phyloP scores from a whole-genome alignment of 1,140 invertebrate species.

The Drosophila obscura region DNA sequence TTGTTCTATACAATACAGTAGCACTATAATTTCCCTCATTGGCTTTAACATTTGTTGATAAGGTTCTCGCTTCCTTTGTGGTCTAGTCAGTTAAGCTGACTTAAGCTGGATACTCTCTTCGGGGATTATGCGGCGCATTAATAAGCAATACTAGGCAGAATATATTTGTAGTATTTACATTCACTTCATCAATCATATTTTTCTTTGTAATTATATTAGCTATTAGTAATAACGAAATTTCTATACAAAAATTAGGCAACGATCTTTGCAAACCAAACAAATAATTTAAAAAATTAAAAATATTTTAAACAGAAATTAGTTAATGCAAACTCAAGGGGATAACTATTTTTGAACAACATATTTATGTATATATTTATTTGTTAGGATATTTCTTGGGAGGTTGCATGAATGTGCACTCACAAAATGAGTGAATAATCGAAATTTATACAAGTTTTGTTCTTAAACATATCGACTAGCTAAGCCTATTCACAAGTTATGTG shows the following conservation, averaged over 20 bases:
- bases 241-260: constrained; percentile 12
- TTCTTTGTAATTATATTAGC: constrained; percentile 6
- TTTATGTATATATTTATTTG: constrained; percentile 6
- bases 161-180: constrained; percentile 59
- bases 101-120: constrained; percentile 13
- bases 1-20: not conserved
- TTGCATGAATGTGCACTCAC: constrained; percentile 23
- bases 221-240: constrained; percentile 27
- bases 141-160: constrained; percentile 66
- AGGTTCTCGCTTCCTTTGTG: not conserved
- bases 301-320: constrained; percentile 23
- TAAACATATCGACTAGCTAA: constrained; percentile 8
- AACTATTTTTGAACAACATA: constrained; percentile 55
- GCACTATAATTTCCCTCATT: no score
- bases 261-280: not conserved
- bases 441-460: constrained; percentile 8
- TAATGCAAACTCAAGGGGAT: constrained; percentile 34
- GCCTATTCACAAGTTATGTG: not conserved
- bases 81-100: constrained; percentile 5
- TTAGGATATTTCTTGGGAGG: constrained; percentile 27
- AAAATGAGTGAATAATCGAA: constrained; percentile 3
- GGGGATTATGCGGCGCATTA: constrained; percentile 65
- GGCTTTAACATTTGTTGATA: no score
- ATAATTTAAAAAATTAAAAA: constrained; percentile 10
- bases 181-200: constrained; percentile 14